Evolutionary conservation across 2,797 vertebrate genomes (phyloP).

Genomic region (Petrocephalus sullivani): DNA sequence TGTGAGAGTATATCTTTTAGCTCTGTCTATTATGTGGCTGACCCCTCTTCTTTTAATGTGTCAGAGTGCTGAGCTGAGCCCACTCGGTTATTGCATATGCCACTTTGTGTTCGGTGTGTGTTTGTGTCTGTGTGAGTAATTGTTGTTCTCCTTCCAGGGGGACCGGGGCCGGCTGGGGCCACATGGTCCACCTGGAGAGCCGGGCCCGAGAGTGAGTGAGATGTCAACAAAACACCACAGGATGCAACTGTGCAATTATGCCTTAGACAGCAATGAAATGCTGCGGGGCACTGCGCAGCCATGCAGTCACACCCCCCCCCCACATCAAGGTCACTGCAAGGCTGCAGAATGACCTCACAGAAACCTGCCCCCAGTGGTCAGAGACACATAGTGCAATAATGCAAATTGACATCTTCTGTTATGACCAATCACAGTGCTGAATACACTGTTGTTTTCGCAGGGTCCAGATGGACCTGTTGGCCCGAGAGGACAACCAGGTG

Average conservation of each 20-base stretch:
- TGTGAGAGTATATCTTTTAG: no score
- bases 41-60: neutral
- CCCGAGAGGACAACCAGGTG: slow-evolving; percentile 81
- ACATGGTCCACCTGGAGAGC: slow-evolving; percentile 67
- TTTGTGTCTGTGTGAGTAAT: neutral
- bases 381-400: neutral
- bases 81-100: neutral
- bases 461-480: slow-evolving; percentile 76
- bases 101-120: neutral
- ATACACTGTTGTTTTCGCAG: slow-evolving; percentile 48
- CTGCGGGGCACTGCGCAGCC: neutral
- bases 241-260: neutral
- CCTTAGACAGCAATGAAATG: neutral
- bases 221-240: neutral
- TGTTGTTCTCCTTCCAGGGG: slow-evolving; percentile 57
- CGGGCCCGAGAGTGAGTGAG: slow-evolving; percentile 69
- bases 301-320: neutral
- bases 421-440: neutral
- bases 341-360: neutral
- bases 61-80: neutral
- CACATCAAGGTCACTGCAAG: neutral
- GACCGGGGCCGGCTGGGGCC: slow-evolving; percentile 72
- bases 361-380: neutral
- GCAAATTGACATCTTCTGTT: neutral
- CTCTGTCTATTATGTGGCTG: no score